Base-by-base conservation (phyloP, 2,797 vertebrate genomes). In the Pterois miles region DNA sequence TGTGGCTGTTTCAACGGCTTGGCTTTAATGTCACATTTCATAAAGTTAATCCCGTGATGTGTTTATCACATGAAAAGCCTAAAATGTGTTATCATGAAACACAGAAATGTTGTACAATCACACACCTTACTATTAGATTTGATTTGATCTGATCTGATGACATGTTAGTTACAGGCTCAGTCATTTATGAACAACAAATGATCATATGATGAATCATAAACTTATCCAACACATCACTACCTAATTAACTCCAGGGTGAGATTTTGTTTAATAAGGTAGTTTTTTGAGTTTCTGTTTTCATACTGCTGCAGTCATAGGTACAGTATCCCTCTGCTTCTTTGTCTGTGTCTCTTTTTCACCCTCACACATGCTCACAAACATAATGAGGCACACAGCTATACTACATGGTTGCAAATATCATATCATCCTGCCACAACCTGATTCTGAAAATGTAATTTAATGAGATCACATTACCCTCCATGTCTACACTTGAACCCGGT, bases 401-500 rank as follows among this genome's bases (percentile, higher is more conserved):
- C 8, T 8, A n/a, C 58, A 50, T 7, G 6, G 23, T 43, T 25
- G 27, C 22, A 34, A 43, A 53, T 64, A 52, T 64, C 0, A 75
- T 85, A 66, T 40, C 43, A 57, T 59, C 20, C 43, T 13, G 54
- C 54, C 43, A 4, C 36, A 50, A 64, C 12, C 62, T 53, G 59
- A 53, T 68, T 67, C 43, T 46, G 25, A 75, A 57, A 18, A 63
- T 52, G 66, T 16, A 9, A 72, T 65, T 69, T 33, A 52, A 84
- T 71, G 38, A 76, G 18, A 52, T 65, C 36, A 50, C 70, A 43
- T 68, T 52, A 14, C 58, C 7, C 18, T 48, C 27, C 62, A 34
- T 65, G 64, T 77, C 63, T 58, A 22, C 59, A 62, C 27, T 67
- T 74, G 53, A 64, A 65, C 33, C 31, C 25, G 13, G 34, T 53